Conservation (phyloP, 2,797 vertebrate genomes). For the Ibycter americanus region DNA sequence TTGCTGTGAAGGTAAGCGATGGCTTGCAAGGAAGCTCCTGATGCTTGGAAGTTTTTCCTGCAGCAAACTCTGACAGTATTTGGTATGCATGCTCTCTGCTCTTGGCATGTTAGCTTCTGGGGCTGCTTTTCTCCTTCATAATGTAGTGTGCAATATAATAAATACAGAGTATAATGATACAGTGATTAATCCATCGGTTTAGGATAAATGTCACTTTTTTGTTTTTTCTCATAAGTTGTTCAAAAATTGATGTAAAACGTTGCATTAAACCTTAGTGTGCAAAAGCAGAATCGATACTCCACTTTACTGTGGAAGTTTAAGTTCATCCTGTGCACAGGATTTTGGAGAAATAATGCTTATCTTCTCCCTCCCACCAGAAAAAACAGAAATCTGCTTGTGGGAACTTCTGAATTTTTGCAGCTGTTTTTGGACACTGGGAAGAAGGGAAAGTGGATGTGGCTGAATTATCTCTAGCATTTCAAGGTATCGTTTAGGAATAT, state of each 20-base stretch:
- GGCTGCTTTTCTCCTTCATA: not conserved
- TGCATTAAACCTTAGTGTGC: not conserved
- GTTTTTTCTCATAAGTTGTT: not conserved
- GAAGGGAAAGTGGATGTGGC: not conserved
- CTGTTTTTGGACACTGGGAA: not conserved
- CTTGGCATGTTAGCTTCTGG: not conserved
- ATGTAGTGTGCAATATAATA: fast-evolving
- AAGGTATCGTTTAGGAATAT: not conserved
- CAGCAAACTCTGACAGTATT: not conserved
- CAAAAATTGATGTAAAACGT: not conserved
- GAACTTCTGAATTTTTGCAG: not conserved
- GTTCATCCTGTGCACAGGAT: not conserved
- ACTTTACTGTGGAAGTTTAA: not conserved
- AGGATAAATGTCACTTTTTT: not conserved
- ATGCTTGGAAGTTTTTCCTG: not conserved
- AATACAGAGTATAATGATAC: not conserved
- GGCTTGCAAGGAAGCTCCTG: not conserved
- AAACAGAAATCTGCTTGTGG: not conserved
- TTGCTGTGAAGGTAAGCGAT: not conserved
- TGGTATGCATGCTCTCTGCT: not conserved
- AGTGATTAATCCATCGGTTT: not conserved
- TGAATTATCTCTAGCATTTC: not conserved
- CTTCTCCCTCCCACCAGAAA: not conserved
- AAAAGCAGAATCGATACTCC: not conserved
- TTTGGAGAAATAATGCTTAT: not conserved